Conservation (phyloP, 2,888 invertebrate species). For the Dexiosoma caninum region DNA sequence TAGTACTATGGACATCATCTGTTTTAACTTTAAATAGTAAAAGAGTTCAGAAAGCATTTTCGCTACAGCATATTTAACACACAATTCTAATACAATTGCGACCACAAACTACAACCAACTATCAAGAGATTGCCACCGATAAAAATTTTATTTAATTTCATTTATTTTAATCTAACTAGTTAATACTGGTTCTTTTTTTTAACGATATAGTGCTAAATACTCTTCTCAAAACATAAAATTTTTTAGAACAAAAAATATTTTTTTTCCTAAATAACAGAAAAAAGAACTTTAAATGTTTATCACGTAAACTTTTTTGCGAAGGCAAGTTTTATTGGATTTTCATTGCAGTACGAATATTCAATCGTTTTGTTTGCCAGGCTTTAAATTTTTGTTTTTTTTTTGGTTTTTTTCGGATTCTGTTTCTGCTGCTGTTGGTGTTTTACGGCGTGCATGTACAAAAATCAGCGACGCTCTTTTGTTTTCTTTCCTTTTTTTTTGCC, state of each 20-base stretch:
- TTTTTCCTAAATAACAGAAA: neutral
- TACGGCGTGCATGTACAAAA: constrained; percentile 21
- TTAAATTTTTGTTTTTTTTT: constrained; percentile 5
- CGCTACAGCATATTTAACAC: neutral
- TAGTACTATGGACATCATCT: neutral
- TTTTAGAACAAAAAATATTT: constrained; percentile 3
- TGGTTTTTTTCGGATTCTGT: neutral
- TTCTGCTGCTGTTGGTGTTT: neutral
- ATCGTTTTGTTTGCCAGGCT: constrained; percentile 26
- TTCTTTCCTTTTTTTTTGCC: constrained; percentile 33
- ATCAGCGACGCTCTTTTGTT: constrained; percentile 15
- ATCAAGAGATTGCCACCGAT: neutral
- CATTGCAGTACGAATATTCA: constrained; percentile 8
- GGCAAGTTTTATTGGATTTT: constrained; percentile 38
- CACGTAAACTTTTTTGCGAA: constrained; percentile 40
- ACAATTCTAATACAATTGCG: neutral
- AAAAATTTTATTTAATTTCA: neutral
- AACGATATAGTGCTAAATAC: neutral
- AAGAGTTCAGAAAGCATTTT: neutral
- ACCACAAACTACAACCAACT: constrained; percentile 5
- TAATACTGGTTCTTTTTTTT: neutral
- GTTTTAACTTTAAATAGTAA: neutral
- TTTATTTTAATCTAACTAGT: constrained; percentile 2
- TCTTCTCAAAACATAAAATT: neutral
- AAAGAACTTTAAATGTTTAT: constrained; percentile 18